phyloP scores from a whole-genome alignment of 2,888 invertebrate species.

The Junonia oenone region DNA sequence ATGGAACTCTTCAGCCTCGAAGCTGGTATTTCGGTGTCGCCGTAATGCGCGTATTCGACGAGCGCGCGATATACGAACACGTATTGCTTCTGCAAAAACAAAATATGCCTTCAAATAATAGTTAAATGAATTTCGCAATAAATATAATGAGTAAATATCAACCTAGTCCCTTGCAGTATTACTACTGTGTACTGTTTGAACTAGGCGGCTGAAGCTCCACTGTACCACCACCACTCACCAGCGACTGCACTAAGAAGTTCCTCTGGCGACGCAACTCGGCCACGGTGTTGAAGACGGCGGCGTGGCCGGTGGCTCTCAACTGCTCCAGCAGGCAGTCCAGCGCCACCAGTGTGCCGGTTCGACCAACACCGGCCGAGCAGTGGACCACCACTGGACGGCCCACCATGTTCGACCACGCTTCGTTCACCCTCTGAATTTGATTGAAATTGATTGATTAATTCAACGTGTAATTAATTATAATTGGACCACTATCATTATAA shows the following conservation, averaged over 20 bases:
- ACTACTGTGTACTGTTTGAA: no score
- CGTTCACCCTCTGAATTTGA: conserved; percentile 86
- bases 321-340: conserved; percentile 94
- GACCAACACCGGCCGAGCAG: conserved; percentile 95
- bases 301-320: conserved; percentile 88
- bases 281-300: conserved; percentile 94
- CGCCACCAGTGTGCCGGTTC: conserved; percentile 96
- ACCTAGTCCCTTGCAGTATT: no score
- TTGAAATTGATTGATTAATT: background rate
- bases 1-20: conserved; percentile 85
- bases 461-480: background rate
- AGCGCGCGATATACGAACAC: conserved; percentile 96
- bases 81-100: conserved; percentile 89
- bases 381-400: conserved; percentile 93
- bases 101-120: no score
- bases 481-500: no score
- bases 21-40: conserved; percentile 92
- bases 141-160: no score
- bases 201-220: no score
- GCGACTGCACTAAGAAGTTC: conserved; percentile 95
- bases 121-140: no score
- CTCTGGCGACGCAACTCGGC: conserved; percentile 93
- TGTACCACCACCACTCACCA: conserved; percentile 39
- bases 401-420: conserved; percentile 90
- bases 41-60: conserved; percentile 94